Evolutionary conservation across 2,113 vertebrate species (phyloP), one percentile per base, ranked within the genome.

Genomic region (Elachura formosa): DNA sequence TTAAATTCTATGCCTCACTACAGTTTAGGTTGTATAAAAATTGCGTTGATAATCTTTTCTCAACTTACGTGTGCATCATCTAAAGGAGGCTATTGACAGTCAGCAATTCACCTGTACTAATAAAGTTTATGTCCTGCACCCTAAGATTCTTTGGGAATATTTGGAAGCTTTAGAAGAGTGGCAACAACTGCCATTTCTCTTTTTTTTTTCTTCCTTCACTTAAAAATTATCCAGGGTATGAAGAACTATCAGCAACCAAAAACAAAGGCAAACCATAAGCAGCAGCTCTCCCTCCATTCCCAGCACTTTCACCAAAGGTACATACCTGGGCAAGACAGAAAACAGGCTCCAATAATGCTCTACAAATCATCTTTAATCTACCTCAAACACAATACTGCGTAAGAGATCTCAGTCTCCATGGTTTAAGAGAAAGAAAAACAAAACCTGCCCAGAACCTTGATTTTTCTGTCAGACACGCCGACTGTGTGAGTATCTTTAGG

Each of bases 371-470:
- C 18, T 41, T 54, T 41, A 34, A 62, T 23, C 75, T 29, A 20
- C 26, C 62, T 55, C 0, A 0, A 82, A 63, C 18, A 58, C 22
- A 74, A 25, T 26, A 24, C 1, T 29, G 33, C 10, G 1, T 15
- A 54, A 83, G 12, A 62, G 21, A 54, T 14, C 26, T 54, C 38
- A 36, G 4, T 36, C 38, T 41, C 8, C 20, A 31, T 34, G 21
- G 24, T 4, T 74, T 46, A 66, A 0, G 0, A 14, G 8, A 34
- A 91, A 74, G 33, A 89, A 94, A 51, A 17, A 68, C 34, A 89
- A 45, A 84, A 38, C 25, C 43, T 84, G 38, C 25, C 26, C 25
- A 48, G 25, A 23, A 78, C 17, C 28, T 36, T 58, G 25, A 66
- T 54, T 84, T 28, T 43, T 58, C 51, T 80, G 55, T 43, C 63